Percentiles rank a stretch among this genome's conserved stretches.
Conservation (phyloP, 1,140 invertebrate species). For the Pseudomyrmex dendroicus region DNA sequence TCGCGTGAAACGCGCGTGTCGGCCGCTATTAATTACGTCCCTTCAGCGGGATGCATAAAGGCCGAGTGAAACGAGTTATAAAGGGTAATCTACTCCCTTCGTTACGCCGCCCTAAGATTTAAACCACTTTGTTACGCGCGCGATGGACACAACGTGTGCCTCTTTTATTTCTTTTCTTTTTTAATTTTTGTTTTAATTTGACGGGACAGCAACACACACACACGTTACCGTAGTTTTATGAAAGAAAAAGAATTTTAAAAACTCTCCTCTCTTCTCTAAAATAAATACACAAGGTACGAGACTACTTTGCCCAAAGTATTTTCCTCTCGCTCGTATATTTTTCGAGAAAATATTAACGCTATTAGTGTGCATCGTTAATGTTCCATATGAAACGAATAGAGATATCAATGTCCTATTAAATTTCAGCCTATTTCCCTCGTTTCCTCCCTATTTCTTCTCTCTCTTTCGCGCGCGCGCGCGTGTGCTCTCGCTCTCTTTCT, state of each 20-base stretch:
- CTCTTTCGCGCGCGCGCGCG: too few relatives aligned
- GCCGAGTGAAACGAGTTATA: slow-evolving; percentile 26
- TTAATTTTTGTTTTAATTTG: slow-evolving; percentile 42
- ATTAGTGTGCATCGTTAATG: neutral
- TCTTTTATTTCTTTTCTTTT: slow-evolving; percentile 17
- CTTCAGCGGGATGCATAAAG: slow-evolving; percentile 47
- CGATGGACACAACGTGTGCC: neutral
- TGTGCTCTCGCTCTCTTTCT: too few relatives aligned
- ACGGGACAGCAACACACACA: neutral
- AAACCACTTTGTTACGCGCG: slow-evolving; percentile 51
- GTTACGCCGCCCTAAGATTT: slow-evolving; percentile 42
- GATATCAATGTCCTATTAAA: neutral
- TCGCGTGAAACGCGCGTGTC: slow-evolving; percentile 15
- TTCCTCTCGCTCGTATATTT: too few relatives aligned
- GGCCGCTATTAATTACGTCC: slow-evolving; percentile 53
- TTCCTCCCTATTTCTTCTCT: too few relatives aligned
- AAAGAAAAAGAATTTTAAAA: neutral
- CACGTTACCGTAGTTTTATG: slow-evolving; percentile 11
- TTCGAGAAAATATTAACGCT: too few relatives aligned
- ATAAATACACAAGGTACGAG: neutral
- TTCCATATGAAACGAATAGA: neutral
- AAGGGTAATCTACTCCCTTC: slow-evolving; percentile 57
- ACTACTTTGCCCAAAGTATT: neutral
- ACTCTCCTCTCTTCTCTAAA: neutral
- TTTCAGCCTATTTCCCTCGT: neutral